Evolutionary conservation across 2,888 invertebrate species (phyloP).

Genomic region (Mesorhabditis belari): DNA sequence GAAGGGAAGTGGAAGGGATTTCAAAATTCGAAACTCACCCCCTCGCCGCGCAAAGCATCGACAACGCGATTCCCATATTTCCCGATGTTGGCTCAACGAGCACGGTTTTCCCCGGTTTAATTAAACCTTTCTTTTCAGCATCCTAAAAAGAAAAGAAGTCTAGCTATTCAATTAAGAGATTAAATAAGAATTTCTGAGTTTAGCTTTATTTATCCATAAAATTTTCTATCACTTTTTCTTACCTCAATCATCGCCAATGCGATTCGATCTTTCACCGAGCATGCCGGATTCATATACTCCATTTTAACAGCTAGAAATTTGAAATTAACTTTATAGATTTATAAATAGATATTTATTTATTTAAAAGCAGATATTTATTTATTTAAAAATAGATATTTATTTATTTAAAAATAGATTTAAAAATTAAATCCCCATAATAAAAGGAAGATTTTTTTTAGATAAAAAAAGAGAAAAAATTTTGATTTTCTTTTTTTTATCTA

Average conservation of each 20-base stretch:
- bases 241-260: constrained; percentile 45
- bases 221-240: constrained; percentile 4
- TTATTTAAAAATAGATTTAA: too few species aligned
- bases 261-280: constrained; percentile 49
- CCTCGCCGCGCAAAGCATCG: constrained; percentile 21
- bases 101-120: constrained; percentile 38
- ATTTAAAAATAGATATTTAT: too few species aligned
- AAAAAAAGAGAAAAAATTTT: too few species aligned
- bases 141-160: neutral
- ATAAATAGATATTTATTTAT: too few species aligned
- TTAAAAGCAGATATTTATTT: too few species aligned
- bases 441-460: too few species aligned
- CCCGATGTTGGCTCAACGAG: constrained; percentile 46
- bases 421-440: too few species aligned
- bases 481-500: too few species aligned
- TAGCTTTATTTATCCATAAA: neutral
- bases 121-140: constrained; percentile 4
- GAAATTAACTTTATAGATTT: too few species aligned
- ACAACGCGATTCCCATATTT: constrained; percentile 52
- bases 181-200: neutral
- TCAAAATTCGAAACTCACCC: constrained; percentile 1
- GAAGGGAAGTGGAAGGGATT: too few species aligned
- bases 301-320: constrained; percentile 45
- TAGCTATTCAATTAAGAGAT: neutral
- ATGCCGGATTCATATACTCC: constrained; percentile 50